phyloP scores from a whole-genome alignment of 23 tunicate genomes.

The Halocynthia roretzi region DNA sequence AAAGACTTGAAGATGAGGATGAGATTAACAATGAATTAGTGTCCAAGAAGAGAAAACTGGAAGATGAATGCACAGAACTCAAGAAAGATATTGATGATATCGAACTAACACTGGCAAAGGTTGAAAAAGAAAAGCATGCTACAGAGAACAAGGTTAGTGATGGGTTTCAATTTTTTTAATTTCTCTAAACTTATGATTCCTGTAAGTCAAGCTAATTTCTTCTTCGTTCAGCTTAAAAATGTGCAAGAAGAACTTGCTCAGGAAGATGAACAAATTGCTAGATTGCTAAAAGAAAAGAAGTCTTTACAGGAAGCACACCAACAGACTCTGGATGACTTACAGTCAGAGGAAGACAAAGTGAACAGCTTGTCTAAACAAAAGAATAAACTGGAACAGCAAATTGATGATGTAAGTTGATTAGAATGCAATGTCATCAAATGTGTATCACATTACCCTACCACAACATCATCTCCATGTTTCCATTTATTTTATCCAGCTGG shows the following conservation, averaged over 20 bases:
- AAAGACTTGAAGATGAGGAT: slow-evolving; percentile 95
- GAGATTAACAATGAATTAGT: slow-evolving; percentile 75
- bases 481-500: slow-evolving; percentile 31
- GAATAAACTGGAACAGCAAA: slow-evolving; percentile 88
- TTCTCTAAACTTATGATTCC: neutral
- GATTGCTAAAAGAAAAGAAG: slow-evolving; percentile 92
- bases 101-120: slow-evolving; percentile 79
- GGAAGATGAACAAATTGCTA: slow-evolving; percentile 85
- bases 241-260: slow-evolving; percentile 84
- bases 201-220: neutral
- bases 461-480: neutral
- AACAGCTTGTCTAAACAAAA: slow-evolving; percentile 89
- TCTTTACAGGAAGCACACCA: slow-evolving; percentile 95
- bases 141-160: slow-evolving; percentile 21
- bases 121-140: slow-evolving; percentile 95
- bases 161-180: neutral
- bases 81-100: slow-evolving; percentile 88
- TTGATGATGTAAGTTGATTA: slow-evolving; percentile 75
- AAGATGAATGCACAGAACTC: slow-evolving; percentile 85
- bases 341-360: slow-evolving; percentile 91
- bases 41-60: slow-evolving; percentile 82
- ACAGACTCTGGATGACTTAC: slow-evolving; percentile 95
- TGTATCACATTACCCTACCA: too few species aligned
- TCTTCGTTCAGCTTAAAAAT: slow-evolving; percentile 55
- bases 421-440: neutral